phyloP scores from a whole-genome alignment of 2,888 invertebrate species.

The Hyles lineata region DNA sequence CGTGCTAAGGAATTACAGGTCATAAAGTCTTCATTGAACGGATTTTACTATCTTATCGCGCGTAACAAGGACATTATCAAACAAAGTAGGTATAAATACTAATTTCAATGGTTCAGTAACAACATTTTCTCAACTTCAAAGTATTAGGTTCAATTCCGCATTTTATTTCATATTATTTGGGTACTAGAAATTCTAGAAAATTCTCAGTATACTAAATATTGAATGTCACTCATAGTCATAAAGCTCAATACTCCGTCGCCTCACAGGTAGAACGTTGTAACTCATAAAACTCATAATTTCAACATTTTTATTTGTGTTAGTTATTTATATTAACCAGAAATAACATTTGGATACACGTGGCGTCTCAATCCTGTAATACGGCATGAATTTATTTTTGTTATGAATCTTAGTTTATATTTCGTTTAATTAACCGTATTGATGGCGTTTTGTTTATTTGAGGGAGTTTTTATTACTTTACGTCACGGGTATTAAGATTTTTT shows the following conservation, averaged over 20 bases:
- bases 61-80: not conserved
- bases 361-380: slow-evolving; percentile 62
- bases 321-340: slow-evolving; percentile 74
- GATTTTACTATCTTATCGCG: not conserved
- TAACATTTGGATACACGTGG: slow-evolving; percentile 78
- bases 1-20: not conserved
- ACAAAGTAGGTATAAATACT: not conserved
- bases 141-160: not conserved
- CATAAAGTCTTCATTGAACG: not conserved
- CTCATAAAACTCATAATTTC: slow-evolving; percentile 34
- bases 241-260: slow-evolving; percentile 19
- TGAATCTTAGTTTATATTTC: slow-evolving; percentile 43
- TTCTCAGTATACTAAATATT: not conserved
- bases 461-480: slow-evolving; percentile 23
- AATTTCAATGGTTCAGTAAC: not conserved
- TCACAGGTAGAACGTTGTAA: slow-evolving; percentile 35
- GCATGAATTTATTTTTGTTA: slow-evolving; percentile 27
- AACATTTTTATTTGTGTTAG: slow-evolving; percentile 62
- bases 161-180: not conserved
- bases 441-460: slow-evolving; percentile 19
- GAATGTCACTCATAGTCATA: not conserved
- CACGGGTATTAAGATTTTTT: slow-evolving; percentile 17
- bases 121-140: not conserved
- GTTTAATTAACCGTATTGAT: slow-evolving; percentile 32
- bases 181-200: not conserved